These are phyloP conservation scores for Solenodon paradoxus DNA, from an alignment of 2,113 vertebrate genomes.

Conservation along the genomic window DNA sequence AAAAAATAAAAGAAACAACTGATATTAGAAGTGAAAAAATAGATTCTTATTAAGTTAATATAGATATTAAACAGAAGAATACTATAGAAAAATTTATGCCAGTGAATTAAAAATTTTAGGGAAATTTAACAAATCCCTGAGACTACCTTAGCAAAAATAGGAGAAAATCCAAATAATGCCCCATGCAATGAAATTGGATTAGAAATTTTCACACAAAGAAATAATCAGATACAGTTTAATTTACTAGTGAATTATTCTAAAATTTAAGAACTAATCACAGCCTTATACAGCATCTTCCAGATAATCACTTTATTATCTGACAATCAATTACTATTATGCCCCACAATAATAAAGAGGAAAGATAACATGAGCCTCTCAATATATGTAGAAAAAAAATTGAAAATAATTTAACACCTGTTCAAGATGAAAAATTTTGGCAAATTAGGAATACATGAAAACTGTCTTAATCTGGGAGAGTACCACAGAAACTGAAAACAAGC, in stretches of 20 bases:
- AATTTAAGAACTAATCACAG: background rate
- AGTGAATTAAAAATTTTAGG: background rate
- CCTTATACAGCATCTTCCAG: background rate
- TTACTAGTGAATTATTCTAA: background rate
- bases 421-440: background rate
- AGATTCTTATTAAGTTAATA: background rate
- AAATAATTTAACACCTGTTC: background rate
- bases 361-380: background rate
- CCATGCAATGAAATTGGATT: background rate
- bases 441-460: background rate
- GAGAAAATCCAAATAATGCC: background rate
- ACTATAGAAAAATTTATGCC: background rate
- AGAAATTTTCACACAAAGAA: background rate
- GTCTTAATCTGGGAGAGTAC: background rate
- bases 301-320: background rate
- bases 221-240: background rate
- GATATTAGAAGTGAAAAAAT: background rate
- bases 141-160: background rate
- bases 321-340: slow-evolving; percentile 5
- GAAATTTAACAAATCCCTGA: background rate
- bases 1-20: slow-evolving; percentile 12
- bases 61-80: background rate
- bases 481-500: background rate
- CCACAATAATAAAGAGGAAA: background rate
- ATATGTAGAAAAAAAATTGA: background rate